These are phyloP conservation scores for Hirundichthys speculiger DNA, from an alignment of 2,113 vertebrate genomes.

Conservation along the genomic window DNA sequence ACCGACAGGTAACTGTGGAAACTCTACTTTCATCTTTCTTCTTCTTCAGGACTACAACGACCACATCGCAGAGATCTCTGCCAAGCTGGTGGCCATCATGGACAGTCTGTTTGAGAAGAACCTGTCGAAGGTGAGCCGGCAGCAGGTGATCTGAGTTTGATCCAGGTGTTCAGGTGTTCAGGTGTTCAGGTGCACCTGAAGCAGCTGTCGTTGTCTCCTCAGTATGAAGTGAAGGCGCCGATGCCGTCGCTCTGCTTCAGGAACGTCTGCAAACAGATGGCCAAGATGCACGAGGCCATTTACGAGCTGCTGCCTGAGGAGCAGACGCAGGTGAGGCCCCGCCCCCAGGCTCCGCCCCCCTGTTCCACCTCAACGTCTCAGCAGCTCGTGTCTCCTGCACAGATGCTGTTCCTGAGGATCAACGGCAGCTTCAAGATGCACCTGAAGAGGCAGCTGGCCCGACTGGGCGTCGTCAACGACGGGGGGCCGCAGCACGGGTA, in stretches of 20 bases:
- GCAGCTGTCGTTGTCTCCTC: conserved; percentile 28
- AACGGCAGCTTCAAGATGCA: conserved; percentile 94
- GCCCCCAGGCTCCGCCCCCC: no score
- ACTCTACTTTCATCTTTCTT: no score
- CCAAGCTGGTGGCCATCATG: conserved; percentile 99
- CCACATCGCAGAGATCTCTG: conserved; percentile 95
- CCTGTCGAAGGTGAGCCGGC: conserved; percentile 92
- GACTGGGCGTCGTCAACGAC: conserved; percentile 92
- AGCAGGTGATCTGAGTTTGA: no score
- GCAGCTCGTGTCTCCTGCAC: conserved; percentile 18
- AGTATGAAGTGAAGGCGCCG: conserved; percentile 98
- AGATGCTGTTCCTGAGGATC: conserved; percentile 95
- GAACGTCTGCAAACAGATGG: conserved; percentile 96
- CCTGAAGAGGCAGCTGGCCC: conserved; percentile 93
- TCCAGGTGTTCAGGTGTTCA: no score
- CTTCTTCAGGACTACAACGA: conserved; percentile 94
- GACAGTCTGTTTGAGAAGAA: conserved; percentile 96
- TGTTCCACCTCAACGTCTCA: no score
- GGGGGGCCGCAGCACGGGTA: conserved; percentile 97
- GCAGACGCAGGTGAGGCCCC: conserved; percentile 88
- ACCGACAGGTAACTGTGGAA: no score
- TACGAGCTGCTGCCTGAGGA: conserved; percentile 93
- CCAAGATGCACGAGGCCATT: conserved; percentile 99
- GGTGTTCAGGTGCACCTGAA: no score
- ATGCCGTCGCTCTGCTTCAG: conserved; percentile 96